Conservation (phyloP, 1,140 invertebrate species). For the Lithobius niger region DNA sequence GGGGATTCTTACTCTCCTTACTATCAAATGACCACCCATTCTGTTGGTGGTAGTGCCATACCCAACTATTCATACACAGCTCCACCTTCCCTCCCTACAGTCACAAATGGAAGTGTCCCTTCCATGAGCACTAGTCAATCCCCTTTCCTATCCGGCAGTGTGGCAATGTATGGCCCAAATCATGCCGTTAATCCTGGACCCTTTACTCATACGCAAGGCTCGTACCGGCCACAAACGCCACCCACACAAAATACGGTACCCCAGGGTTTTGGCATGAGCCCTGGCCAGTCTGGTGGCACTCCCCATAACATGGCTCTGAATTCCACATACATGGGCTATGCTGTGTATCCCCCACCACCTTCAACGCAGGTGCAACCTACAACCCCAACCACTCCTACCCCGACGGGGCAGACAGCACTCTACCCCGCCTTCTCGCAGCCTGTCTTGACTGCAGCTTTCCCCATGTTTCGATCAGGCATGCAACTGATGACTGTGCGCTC, state of each 20-base stretch:
- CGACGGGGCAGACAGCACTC: background rate
- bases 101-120: background rate
- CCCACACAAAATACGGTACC: background rate
- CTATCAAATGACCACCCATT: conserved; percentile 1
- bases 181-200: background rate
- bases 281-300: background rate
- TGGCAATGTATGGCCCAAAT: conserved; percentile 1
- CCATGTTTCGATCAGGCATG: conserved; percentile 9
- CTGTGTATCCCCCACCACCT: background rate
- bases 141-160: background rate
- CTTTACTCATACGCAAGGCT: background rate
- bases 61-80: background rate
- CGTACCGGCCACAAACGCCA: background rate
- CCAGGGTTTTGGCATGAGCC: background rate
- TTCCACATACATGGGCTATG: conserved; percentile 6
- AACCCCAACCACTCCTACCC: background rate
- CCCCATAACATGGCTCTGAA: background rate
- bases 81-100: background rate
- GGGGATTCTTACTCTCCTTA: background rate
- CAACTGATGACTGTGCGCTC: conserved; percentile 3
- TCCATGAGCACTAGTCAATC: conserved; percentile 7
- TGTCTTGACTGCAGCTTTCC: conserved; percentile 2
- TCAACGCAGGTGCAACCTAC: conserved; percentile 2
- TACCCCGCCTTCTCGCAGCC: background rate
- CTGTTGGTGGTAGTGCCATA: background rate